These are phyloP conservation scores for Paedocypris sp. DNA, from an alignment of 2,113 vertebrate genomes.

Conservation along the genomic window DNA sequence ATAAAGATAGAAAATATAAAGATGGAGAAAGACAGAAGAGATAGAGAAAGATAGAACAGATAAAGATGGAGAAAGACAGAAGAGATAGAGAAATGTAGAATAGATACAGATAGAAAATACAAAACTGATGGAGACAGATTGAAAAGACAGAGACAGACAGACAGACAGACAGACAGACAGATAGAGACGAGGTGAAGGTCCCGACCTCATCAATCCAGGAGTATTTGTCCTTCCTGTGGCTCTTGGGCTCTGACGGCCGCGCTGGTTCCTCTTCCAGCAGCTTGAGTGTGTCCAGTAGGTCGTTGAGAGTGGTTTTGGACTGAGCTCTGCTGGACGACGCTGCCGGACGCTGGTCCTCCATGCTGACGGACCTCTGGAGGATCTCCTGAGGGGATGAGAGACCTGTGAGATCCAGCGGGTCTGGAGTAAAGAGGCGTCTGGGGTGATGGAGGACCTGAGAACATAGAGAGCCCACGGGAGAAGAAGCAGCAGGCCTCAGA, in stretches of 20 bases:
- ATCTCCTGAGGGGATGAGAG: constrained; percentile 47
- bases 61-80: too few species aligned
- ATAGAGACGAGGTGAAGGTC: too few species aligned
- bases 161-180: too few species aligned
- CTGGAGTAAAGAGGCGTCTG: not conserved
- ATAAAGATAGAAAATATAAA: too few species aligned
- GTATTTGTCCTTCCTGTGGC: constrained; percentile 65
- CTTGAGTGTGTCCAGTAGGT: constrained; percentile 80
- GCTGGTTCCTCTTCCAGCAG: constrained; percentile 79
- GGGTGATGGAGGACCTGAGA: constrained; percentile 49
- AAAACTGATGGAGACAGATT: too few species aligned
- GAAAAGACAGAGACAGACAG: too few species aligned
- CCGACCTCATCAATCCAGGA: constrained; percentile 75
- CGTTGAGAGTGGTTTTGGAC: constrained; percentile 69
- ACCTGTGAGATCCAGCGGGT: rapidly evolving
- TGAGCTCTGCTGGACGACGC: constrained; percentile 47
- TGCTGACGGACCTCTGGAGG: constrained; percentile 45
- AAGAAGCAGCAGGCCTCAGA: constrained; percentile 43
- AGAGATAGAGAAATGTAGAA: too few species aligned
- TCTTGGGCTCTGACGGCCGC: constrained; percentile 53
- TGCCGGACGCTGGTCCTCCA: constrained; percentile 50
- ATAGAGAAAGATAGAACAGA: too few species aligned
- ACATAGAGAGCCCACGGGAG: constrained; percentile 47
- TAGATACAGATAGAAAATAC: too few species aligned
- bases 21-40: too few species aligned